Evolutionary conservation across 2,797 vertebrate species (phyloP), one percentile per base, ranked within the genome.

Genomic region (Tadarida brasiliensis): DNA sequence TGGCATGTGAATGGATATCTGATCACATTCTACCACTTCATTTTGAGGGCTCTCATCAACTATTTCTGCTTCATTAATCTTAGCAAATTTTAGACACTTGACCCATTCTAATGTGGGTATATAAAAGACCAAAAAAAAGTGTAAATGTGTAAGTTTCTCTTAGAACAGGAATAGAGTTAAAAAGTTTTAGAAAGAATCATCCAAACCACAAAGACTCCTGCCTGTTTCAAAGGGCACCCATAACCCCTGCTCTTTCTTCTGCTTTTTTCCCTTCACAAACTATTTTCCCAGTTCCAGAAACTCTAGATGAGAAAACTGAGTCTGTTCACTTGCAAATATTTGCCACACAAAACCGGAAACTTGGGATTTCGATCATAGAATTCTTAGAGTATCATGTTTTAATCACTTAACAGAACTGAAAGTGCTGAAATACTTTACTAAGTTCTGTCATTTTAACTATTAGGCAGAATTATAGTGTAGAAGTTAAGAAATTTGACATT

Each of bases 1-100:
- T 85, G 83, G 28, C 65, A 82, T 68, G 61, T 71, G 67, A 80
- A 44, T 70, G 76, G 86, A 33, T 68, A 85, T 19, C 61, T 51
- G 39, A 68, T 59, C 35, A 63, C 39, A 84, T 35, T 73, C 44
- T 73, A 26, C 19, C 4, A 56, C 80, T 95, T 73, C 49, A 39
- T 54, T 82, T 87, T 80, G 80, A 94, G 54, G 71, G 15, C 1
- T 77, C 61, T 91, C 83, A 54, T 35, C 30, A 74, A 56, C 44
- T 71, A 68, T 63, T 90, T 73, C 76, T 71, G 84, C 88, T 81
- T 94, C 35, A 68, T 65, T 73, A 92, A 94, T 67, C 54, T 35
- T 61, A 81, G 88, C 61, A 85, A 54, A 89, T 87, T 82, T 90
- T 68, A 68, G 49, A 80, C 44, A 65, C 63, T 33, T 87, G 35